Conservation (phyloP, 2,888 invertebrate genomes). For the Apamea sordens region DNA sequence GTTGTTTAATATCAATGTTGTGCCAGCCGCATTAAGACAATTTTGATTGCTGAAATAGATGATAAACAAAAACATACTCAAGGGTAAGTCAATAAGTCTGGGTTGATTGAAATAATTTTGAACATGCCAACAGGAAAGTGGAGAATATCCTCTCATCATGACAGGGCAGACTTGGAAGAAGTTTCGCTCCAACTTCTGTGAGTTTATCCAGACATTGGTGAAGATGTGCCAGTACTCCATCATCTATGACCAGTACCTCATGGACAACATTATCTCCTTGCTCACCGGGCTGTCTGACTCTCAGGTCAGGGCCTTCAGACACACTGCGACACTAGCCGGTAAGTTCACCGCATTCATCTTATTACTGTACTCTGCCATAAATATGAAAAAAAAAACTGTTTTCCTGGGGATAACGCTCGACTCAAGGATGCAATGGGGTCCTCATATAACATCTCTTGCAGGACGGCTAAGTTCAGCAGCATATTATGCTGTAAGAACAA, state of each 20-base stretch:
- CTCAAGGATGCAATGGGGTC: too few species aligned
- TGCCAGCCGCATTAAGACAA: not conserved
- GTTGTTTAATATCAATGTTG: not conserved
- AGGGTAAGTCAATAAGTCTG: not conserved
- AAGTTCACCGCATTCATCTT: slow-evolving; percentile 42
- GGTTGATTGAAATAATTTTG: not conserved
- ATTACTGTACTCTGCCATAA: not conserved
- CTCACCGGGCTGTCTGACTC: slow-evolving; percentile 99
- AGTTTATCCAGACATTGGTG: slow-evolving; percentile 98
- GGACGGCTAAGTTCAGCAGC: too few species aligned
- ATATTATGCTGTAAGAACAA: too few species aligned
- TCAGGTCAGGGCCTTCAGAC: slow-evolving; percentile 97
- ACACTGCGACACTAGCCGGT: slow-evolving; percentile 98
- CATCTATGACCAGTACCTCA: slow-evolving; percentile 99
- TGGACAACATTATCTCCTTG: slow-evolving; percentile 99
- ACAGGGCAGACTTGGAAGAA: slow-evolving; percentile 99
- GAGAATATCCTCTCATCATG: slow-evolving; percentile 99
- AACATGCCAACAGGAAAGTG: slow-evolving; percentile 94
- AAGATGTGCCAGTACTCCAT: slow-evolving; percentile 99
- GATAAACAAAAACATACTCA: not conserved
- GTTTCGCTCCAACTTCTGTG: slow-evolving; percentile 98
- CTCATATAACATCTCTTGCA: too few species aligned
- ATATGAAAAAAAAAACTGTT: too few species aligned
- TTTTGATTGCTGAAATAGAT: too few species aligned
- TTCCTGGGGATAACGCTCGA: too few species aligned